A percentile compares a stretch with the other conserved stretches of the same genome.
Evolutionary conservation across 2,113 vertebrate genomes (phyloP).

Genomic region (Onychostruthus taczanowskii): DNA sequence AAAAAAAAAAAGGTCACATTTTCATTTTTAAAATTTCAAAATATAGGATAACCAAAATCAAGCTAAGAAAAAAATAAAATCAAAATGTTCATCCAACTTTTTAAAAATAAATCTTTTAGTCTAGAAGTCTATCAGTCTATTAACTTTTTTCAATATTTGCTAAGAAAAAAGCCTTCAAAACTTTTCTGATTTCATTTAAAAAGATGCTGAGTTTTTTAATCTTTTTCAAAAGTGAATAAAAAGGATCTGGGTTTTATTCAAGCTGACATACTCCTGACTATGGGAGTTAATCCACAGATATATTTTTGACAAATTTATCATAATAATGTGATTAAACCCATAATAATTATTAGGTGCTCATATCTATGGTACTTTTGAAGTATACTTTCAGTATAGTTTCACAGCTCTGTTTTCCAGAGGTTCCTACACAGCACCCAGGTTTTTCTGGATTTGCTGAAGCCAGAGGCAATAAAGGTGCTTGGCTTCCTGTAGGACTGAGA

Average conservation of each 20-base stretch:
- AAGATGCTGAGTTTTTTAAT: background rate
- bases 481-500: background rate
- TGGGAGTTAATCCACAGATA: background rate
- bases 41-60: background rate
- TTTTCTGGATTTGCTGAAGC: background rate
- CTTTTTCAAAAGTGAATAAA: background rate
- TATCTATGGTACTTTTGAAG: background rate
- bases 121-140: background rate
- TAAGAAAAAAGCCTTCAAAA: background rate
- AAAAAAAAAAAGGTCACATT: background rate
- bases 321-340: background rate
- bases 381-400: background rate
- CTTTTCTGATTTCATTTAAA: background rate
- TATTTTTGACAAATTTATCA: background rate
- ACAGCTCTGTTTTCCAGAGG: background rate
- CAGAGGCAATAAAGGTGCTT: background rate
- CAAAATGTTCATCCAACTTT: background rate
- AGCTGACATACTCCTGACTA: background rate
- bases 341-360: background rate
- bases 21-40: background rate
- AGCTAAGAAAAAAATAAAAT: background rate
- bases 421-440: background rate
- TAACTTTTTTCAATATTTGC: background rate
- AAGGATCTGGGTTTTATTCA: background rate
- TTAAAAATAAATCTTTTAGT: background rate